Percentiles rank a stretch among this genome's conserved stretches.
phyloP scores from a whole-genome alignment of 2,888 invertebrate genomes.

The Chamaedrilus cognettii region DNA sequence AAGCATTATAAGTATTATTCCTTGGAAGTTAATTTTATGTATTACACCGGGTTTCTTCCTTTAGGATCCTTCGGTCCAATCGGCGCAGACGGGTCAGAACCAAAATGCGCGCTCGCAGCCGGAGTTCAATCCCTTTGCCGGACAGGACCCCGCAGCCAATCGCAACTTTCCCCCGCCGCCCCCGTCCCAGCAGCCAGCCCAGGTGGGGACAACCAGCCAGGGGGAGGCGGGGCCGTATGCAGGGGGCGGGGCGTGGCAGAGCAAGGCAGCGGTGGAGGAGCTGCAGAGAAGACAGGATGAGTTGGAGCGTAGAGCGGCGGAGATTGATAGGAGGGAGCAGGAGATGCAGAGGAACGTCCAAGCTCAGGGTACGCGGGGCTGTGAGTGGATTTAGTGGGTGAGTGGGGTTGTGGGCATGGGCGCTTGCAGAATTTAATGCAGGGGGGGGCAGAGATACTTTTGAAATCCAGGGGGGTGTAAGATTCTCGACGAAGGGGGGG shows the following conservation, averaged over 20 bases:
- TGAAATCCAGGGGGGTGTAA: no score
- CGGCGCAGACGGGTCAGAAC: no score
- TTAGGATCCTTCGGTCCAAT: slow-evolving; percentile 93
- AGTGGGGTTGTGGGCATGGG: no score
- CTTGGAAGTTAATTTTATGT: no score
- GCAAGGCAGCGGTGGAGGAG: slow-evolving; percentile 58
- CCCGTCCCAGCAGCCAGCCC: slow-evolving; percentile 76
- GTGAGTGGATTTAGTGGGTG: no score
- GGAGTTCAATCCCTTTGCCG: slow-evolving; percentile 96
- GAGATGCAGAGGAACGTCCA: slow-evolving; percentile 61
- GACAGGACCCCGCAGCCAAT: background rate
- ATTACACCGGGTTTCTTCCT: slow-evolving; percentile 39
- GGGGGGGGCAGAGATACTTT: no score
- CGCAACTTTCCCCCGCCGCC: slow-evolving; percentile 66
- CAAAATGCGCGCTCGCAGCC: slow-evolving; percentile 62
- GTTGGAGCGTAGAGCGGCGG: slow-evolving; percentile 87
- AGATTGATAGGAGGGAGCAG: slow-evolving; percentile 83
- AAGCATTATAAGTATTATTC: no score
- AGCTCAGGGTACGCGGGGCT: slow-evolving; percentile 18
- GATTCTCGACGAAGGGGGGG: no score
- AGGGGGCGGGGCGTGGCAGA: slow-evolving; percentile 57
- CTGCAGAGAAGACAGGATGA: slow-evolving; percentile 65
- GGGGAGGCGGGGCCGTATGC: no score
- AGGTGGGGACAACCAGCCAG: slow-evolving; percentile 64
- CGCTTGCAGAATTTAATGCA: no score